Evolutionary conservation across 2,797 vertebrate species (phyloP).

Genomic region (Anguilla obscura): DNA sequence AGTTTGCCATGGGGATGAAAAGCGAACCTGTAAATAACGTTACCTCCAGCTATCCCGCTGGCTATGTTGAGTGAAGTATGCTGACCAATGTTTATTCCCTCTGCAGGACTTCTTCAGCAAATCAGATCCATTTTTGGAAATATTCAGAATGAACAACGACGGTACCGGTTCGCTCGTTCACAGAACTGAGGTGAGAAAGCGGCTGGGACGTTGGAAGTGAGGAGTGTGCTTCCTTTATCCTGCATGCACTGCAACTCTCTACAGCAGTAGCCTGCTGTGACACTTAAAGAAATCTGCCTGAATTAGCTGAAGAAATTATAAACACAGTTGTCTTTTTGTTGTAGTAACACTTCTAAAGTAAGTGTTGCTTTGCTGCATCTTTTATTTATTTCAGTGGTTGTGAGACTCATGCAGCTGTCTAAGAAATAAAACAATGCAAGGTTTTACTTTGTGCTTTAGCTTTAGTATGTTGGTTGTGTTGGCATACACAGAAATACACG

Average conservation of each 20-base stretch:
- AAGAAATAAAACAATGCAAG: too few species aligned
- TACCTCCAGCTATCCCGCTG: background rate
- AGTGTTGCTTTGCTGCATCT: background rate
- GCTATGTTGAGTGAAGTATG: background rate
- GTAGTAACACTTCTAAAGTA: background rate
- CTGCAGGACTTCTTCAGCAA: conserved; percentile 99
- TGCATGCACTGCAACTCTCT: background rate
- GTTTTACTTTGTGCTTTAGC: background rate
- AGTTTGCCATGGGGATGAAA: too few species aligned
- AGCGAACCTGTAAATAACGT: too few species aligned
- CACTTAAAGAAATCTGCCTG: background rate
- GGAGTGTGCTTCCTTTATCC: background rate
- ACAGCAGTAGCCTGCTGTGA: background rate
- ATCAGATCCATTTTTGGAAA: conserved; percentile 98
- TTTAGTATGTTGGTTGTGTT: background rate
- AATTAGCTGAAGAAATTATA: background rate
- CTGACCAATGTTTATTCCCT: conserved; percentile 42
- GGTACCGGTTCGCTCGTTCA: conserved; percentile 95
- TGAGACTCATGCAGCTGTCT: background rate
- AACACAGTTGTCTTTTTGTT: background rate
- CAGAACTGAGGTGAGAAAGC: conserved; percentile 86
- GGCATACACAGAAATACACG: background rate
- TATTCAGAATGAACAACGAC: conserved; percentile 95
- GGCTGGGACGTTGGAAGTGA: background rate
- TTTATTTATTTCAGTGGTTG: background rate